Conservation (phyloP, 2,888 invertebrate genomes). For the Choristoneura rosaceana region DNA sequence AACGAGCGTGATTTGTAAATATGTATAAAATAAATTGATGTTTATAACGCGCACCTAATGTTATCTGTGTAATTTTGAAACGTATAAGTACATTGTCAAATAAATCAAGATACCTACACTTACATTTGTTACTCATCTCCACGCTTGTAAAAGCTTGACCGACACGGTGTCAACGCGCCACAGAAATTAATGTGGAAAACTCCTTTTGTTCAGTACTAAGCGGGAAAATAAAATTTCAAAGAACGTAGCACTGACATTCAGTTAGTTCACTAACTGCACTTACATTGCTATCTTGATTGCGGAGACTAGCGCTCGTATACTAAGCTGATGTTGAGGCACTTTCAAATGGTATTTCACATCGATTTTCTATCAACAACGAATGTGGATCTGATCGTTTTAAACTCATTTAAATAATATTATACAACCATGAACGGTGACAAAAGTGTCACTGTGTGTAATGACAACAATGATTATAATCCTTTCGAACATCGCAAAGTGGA, state of each 20-base stretch:
- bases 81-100: not conserved
- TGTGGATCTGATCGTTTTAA: not conserved
- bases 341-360: constrained; percentile 2
- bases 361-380: not conserved
- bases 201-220: not conserved
- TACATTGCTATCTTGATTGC: constrained; percentile 31
- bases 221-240: not conserved
- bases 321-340: constrained; percentile 5
- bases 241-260: not conserved
- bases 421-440: constrained; percentile 24
- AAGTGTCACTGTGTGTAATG: constrained; percentile 44
- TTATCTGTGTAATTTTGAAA: not conserved
- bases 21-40: not conserved
- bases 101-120: not conserved
- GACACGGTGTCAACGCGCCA: not conserved
- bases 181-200: not conserved
- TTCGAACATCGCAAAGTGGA: constrained; percentile 71
- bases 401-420: not conserved
- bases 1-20: not conserved
- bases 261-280: constrained; percentile 2
- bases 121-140: not conserved
- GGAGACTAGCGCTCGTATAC: constrained; percentile 22
- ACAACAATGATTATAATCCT: constrained; percentile 61
- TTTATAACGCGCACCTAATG: not conserved
- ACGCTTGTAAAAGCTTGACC: not conserved